These are phyloP conservation scores for Scotopteryx bipunctaria DNA, from an alignment of 2,888 invertebrate genomes.

Conservation along the genomic window DNA sequence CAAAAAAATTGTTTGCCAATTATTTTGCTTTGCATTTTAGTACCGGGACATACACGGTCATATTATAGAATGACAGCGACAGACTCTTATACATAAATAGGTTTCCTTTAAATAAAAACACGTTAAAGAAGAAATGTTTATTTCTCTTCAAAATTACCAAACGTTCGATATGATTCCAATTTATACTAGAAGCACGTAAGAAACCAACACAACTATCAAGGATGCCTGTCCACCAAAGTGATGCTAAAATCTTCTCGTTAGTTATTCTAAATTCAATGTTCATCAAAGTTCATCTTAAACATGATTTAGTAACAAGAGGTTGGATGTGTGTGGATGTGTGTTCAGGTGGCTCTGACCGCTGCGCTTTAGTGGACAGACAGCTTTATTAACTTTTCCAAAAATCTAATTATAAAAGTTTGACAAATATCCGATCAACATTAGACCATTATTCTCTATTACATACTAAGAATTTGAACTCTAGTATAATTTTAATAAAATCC, in stretches of 20 bases:
- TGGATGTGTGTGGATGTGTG: too few relatives aligned
- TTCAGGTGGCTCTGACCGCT: not conserved
- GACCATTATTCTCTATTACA: slow-evolving; percentile 17
- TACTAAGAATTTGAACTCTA: slow-evolving; percentile 20
- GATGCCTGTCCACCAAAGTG: slow-evolving; percentile 12
- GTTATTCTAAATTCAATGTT: not conserved
- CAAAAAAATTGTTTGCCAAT: too few relatives aligned
- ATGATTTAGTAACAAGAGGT: too few relatives aligned
- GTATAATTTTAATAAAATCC: slow-evolving; percentile 20
- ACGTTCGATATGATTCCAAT: slow-evolving; percentile 76
- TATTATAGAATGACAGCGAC: too few relatives aligned
- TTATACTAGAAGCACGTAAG: slow-evolving; percentile 61
- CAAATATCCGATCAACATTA: slow-evolving; percentile 29
- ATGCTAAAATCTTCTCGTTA: too few relatives aligned
- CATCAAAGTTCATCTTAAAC: not conserved
- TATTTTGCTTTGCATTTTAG: too few relatives aligned
- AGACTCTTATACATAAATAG: too few relatives aligned
- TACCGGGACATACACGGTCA: too few relatives aligned
- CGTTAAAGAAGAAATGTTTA: slow-evolving; percentile 69
- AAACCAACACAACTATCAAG: slow-evolving; percentile 47
- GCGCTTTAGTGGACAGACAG: slow-evolving; percentile 7
- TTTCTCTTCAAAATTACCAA: slow-evolving; percentile 76
- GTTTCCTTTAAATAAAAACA: slow-evolving; percentile 1
- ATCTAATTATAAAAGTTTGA: slow-evolving; percentile 24
- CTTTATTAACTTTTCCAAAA: slow-evolving; percentile 18